Evolutionary conservation across 2,888 invertebrate genomes (phyloP).

Genomic region (Orthosia incerta): DNA sequence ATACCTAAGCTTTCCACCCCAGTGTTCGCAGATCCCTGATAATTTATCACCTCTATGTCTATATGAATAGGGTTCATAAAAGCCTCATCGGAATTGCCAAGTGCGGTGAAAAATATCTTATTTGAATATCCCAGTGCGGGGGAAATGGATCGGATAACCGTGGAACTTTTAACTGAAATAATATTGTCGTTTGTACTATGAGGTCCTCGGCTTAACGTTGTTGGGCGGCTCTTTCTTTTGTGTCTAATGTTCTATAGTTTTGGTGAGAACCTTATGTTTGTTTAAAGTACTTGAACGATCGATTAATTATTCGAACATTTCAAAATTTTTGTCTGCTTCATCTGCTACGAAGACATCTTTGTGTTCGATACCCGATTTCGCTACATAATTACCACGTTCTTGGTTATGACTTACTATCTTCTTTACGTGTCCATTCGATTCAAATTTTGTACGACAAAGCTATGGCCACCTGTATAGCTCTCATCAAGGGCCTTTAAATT

Average conservation of each 20-base stretch:
- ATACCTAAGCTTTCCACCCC: conserved; percentile 63
- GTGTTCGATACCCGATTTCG: background rate
- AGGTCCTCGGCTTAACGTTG: conserved; percentile 64
- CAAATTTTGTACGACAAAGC: too few relatives aligned
- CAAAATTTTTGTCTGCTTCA: background rate
- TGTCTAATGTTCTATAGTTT: conserved; percentile 46
- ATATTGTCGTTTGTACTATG: conserved; percentile 81
- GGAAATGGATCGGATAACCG: conserved; percentile 83
- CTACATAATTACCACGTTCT: background rate
- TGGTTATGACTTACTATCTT: background rate
- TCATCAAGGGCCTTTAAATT: background rate
- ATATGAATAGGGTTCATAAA: conserved; percentile 76
- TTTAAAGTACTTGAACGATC: conserved; percentile 8
- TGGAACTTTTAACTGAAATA: conserved; percentile 86
- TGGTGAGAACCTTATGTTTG: conserved; percentile 14
- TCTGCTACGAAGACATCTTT: too few relatives aligned
- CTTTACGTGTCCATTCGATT: too few relatives aligned
- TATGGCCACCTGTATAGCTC: background rate
- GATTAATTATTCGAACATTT: background rate
- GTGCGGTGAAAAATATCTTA: conserved; percentile 80
- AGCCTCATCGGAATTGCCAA: conserved; percentile 72
- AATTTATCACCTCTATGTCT: conserved; percentile 73
- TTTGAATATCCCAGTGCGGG: conserved; percentile 81
- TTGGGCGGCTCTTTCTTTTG: conserved; percentile 59
- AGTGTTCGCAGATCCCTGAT: conserved; percentile 67